Conservation (phyloP, 2,113 vertebrate genomes). For the Albula glossodonta region DNA sequence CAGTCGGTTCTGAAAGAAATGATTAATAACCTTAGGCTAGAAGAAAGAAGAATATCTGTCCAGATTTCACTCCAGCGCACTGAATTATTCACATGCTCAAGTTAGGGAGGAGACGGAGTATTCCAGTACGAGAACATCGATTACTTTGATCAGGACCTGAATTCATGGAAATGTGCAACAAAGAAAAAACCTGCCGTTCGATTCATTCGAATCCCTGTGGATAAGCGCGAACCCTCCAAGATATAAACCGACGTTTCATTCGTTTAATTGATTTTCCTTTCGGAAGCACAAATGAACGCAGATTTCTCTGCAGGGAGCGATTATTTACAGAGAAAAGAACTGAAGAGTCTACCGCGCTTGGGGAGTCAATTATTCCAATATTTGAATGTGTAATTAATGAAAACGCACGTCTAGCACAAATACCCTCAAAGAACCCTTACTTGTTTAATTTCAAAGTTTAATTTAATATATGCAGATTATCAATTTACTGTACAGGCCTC, state of each 20-base stretch:
- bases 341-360: not conserved
- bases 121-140: not conserved
- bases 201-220: not conserved
- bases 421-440: not conserved
- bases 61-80: not conserved
- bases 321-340: not conserved
- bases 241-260: not conserved
- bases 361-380: conserved; percentile 2
- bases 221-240: not conserved
- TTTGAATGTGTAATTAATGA: conserved; percentile 1
- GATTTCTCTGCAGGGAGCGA: not conserved
- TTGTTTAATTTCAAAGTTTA: not conserved
- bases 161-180: not conserved
- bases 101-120: not conserved
- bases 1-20: not conserved
- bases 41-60: not conserved
- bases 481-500: not conserved
- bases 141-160: conserved; percentile 3
- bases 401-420: not conserved
- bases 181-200: not conserved
- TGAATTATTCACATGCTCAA: not conserved
- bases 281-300: conserved; percentile 5
- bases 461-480: not conserved
- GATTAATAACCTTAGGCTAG: not conserved
- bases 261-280: not conserved